phyloP scores from a whole-genome alignment of 2,888 invertebrate species.

The Mimachlamys varia region DNA sequence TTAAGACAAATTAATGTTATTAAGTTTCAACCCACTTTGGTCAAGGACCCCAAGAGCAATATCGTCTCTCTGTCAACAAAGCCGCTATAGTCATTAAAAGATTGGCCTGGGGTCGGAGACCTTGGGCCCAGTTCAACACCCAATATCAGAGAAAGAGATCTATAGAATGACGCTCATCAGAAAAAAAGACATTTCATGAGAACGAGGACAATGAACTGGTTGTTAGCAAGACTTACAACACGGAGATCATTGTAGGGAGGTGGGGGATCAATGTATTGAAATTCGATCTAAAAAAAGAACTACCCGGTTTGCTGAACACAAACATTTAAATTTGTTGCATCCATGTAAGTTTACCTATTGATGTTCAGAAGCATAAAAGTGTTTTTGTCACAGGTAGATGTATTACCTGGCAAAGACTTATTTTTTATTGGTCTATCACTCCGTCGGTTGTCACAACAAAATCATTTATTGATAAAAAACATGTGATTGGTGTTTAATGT shows the following conservation, averaged over 20 bases:
- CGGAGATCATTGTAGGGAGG: neutral
- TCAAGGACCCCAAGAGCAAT: neutral
- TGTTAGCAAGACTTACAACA: neutral
- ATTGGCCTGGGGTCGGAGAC: neutral
- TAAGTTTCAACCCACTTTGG: neutral
- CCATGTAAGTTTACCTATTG: neutral
- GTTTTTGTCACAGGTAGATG: neutral
- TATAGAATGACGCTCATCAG: neutral
- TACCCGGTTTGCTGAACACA: neutral
- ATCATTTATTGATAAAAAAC: neutral
- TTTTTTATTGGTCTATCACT: neutral
- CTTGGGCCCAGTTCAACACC: neutral
- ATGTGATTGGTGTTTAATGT: neutral
- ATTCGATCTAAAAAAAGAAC: neutral
- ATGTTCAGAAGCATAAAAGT: neutral
- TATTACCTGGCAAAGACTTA: neutral
- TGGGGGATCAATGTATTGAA: neutral
- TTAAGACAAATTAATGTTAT: neutral
- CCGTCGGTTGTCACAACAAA: neutral
- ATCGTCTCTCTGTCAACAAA: neutral
- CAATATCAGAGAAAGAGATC: constrained; percentile 25
- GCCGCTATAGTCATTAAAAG: neutral
- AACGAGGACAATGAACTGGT: neutral
- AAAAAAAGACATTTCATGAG: neutral
- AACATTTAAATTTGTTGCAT: neutral